phyloP scores from a whole-genome alignment of 2,888 invertebrate species.

The Eudasyphora cyanicolor region DNA sequence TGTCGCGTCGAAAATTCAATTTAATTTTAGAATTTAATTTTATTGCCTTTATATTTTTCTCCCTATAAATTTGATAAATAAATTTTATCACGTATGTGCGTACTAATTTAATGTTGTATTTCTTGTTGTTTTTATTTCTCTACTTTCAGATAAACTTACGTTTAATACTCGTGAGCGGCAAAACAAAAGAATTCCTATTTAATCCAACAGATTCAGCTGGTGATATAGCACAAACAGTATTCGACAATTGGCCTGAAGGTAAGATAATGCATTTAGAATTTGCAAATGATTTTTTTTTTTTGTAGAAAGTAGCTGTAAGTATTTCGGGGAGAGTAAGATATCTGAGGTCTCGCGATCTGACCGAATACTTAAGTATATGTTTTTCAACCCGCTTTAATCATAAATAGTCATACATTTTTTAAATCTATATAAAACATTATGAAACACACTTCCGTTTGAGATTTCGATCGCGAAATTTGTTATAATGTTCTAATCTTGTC shows the following conservation, averaged over 20 bases:
- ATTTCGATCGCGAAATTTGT: too few species aligned
- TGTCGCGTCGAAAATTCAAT: too few species aligned
- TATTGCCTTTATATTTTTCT: neutral
- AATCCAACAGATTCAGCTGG: slow-evolving; percentile 98
- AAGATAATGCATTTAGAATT: slow-evolving; percentile 75
- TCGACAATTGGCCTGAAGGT: slow-evolving; percentile 99
- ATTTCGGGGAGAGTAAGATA: too few species aligned
- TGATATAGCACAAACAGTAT: slow-evolving; percentile 99
- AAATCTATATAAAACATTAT: too few species aligned
- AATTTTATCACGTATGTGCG: slow-evolving; percentile 19
- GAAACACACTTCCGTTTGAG: too few species aligned
- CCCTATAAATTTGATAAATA: neutral
- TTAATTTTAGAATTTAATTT: neutral
- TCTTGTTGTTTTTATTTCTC: slow-evolving; percentile 53
- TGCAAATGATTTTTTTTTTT: too few species aligned
- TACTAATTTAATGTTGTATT: slow-evolving; percentile 16
- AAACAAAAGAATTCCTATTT: slow-evolving; percentile 99
- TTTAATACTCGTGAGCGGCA: slow-evolving; percentile 98
- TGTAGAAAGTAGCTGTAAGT: too few species aligned
- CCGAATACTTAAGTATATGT: too few species aligned
- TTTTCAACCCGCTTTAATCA: too few species aligned
- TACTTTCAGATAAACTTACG: slow-evolving; percentile 94
- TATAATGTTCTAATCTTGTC: too few species aligned
- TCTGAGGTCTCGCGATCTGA: too few species aligned
- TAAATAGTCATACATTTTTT: too few species aligned